Evolutionary conservation across 1,140 invertebrate species (phyloP), one percentile per base, ranked within the genome.

Genomic region (Megathymus violae): DNA sequence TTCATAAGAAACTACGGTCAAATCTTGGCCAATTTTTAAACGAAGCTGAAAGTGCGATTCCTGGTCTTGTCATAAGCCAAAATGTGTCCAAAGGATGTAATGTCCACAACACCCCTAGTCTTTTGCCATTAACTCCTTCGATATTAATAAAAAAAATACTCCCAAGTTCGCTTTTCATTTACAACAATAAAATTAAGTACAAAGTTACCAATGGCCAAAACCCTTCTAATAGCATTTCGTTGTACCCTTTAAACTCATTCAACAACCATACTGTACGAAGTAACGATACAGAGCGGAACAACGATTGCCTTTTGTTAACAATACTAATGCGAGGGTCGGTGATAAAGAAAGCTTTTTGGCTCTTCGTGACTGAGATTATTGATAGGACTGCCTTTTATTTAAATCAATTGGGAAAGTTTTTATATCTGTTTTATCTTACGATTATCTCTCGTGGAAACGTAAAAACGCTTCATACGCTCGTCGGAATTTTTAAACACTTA

Each of bases 211-310:
- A 11, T 36, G 34, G 34, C 2, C 51, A 14, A 44, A 54, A 41
- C 56, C 63, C 52, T 64, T 51, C 62, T 74, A 74, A 74, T 74
- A 64, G 67, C 67, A 67, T 70, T 62, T 59, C 52, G 64, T 64
- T 70, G 71, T 73, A 64, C 17, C 22, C 62, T 64, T 56, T n/a
- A 11, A 36, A 36, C 11, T 36, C 34, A 36, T 36, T 36, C n/a
- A 11, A 36, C 10, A 36, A 36, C 34, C 1, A 36, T 11, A 36
- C 34, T 1, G 1, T n/a, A 7, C 34, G 7, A 31, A 31, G 7
- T 36, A 36, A 11, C n/a, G n/a, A 36, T 36, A 36, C 34, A 36
- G 34, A 36, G n/a, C n/a, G 34, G 34, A 11, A 36, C 34, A 36
- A 36, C 34, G 34, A 36, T 36, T 36, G 34, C 34, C 34, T 36